Evolutionary conservation across 2,888 invertebrate genomes (phyloP).

Genomic region (Aethes cnicana): DNA sequence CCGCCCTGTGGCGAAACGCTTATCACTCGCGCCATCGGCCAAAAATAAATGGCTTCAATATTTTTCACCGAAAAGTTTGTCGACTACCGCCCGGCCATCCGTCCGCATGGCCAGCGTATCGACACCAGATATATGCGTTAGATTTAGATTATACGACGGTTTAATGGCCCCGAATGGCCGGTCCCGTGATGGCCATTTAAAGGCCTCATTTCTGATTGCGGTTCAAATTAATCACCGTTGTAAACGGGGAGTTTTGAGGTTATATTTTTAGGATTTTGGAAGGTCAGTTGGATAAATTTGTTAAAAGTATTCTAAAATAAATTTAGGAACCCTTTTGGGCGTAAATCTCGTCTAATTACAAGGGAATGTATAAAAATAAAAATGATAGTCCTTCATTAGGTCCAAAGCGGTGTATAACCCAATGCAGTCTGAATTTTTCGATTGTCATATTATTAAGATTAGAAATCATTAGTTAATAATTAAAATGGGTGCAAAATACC

Average conservation of each 20-base stretch:
- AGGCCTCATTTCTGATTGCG: conserved; percentile 7
- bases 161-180: conserved; percentile 10
- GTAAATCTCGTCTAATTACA: too few species aligned
- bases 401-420: too few species aligned
- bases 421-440: too few species aligned
- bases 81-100: conserved; percentile 51
- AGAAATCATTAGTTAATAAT: too few species aligned
- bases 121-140: conserved; percentile 44
- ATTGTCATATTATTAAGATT: too few species aligned
- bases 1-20: neutral
- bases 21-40: conserved; percentile 35
- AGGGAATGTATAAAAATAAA: too few species aligned
- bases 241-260: neutral
- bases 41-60: conserved; percentile 62
- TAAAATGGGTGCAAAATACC: too few species aligned
- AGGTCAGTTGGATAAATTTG: neutral
- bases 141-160: conserved; percentile 37
- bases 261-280: neutral
- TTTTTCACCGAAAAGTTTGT: conserved; percentile 56
- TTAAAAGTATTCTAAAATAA: neutral
- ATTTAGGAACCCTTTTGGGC: neutral
- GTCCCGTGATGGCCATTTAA: conserved; percentile 19
- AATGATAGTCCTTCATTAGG: too few species aligned
- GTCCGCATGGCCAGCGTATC: conserved; percentile 47
- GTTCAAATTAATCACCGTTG: conserved; percentile 1